These are phyloP conservation scores for Plectrocnemia conspersa DNA, from an alignment of 1,140 invertebrate genomes.

Conservation along the genomic window DNA sequence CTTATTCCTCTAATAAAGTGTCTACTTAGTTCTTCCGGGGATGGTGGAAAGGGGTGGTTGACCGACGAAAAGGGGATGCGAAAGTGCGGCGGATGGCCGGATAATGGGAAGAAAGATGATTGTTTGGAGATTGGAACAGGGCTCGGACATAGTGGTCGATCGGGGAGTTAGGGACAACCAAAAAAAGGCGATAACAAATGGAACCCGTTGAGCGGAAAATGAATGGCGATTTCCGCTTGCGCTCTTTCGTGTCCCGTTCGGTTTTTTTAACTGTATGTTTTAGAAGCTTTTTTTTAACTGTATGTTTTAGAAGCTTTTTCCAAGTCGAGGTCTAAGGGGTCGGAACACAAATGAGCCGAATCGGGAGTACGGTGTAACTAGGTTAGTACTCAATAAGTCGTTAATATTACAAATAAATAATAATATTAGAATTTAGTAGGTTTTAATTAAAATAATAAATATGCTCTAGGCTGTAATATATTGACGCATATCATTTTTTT, in stretches of 20 bases:
- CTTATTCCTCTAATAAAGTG: constrained; percentile 34
- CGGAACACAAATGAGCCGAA: constrained; percentile 29
- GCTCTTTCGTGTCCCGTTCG: neutral
- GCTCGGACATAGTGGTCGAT: constrained; percentile 5
- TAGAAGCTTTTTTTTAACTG: neutral
- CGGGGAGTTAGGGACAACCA: constrained; percentile 3
- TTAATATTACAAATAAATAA: no score
- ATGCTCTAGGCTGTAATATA: no score
- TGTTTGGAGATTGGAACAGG: constrained; percentile 1
- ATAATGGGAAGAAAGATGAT: constrained; percentile 6
- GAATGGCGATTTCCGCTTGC: constrained; percentile 31
- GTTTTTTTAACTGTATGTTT: neutral
- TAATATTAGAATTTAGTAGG: no score
- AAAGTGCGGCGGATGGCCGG: neutral
- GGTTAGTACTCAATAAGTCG: no score
- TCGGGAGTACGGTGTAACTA: constrained; percentile 14
- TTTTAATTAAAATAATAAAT: no score
- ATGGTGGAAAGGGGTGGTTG: neutral
- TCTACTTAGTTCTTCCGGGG: constrained; percentile 12
- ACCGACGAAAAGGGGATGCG: neutral
- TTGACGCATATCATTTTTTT: no score
- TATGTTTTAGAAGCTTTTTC: neutral
- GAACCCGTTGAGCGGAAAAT: constrained; percentile 31
- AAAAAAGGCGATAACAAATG: constrained; percentile 31
- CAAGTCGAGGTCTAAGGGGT: constrained; percentile 19